Evolutionary conservation across 2,888 invertebrate species (phyloP).

Genomic region (Osmoderma eremita): DNA sequence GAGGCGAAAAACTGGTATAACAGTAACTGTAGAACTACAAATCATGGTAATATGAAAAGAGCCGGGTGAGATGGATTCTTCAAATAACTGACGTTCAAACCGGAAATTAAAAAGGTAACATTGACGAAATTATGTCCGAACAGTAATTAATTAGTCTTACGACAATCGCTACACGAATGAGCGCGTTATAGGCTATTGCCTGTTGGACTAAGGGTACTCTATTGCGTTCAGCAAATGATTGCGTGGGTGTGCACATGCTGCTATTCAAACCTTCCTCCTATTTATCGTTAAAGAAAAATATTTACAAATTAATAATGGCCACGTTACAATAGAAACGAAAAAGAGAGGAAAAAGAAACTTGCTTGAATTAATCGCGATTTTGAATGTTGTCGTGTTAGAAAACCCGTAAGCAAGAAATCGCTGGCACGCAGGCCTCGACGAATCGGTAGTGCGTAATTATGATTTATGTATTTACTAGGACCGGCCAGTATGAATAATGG

Average conservation of each 20-base stretch:
- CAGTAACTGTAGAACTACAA: no score
- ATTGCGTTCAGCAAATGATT: constrained; percentile 1
- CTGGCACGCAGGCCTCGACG: constrained; percentile 25
- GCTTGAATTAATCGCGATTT: constrained; percentile 23
- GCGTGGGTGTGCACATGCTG: constrained; percentile 21
- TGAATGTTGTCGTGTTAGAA: background rate
- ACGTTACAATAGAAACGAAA: background rate
- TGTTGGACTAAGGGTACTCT: background rate
- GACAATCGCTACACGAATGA: constrained; percentile 30
- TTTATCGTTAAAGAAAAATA: constrained; percentile 6
- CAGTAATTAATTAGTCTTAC: constrained; percentile 26
- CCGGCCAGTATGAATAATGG: constrained; percentile 59
- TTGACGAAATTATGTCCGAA: constrained; percentile 21
- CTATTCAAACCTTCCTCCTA: constrained; percentile 26
- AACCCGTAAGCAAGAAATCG: background rate
- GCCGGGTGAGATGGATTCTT: background rate
- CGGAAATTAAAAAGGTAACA: constrained; percentile 33
- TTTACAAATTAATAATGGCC: constrained; percentile 9
- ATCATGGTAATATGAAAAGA: no score
- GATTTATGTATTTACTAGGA: constrained; percentile 61
- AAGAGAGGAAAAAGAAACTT: constrained; percentile 10
- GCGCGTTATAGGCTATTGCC: background rate
- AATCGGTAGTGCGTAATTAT: constrained; percentile 59
- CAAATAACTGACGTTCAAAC: no score
- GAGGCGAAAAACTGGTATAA: no score